Conservation (phyloP, 1,140 invertebrate species). For the Cheumatopsyche charites region DNA sequence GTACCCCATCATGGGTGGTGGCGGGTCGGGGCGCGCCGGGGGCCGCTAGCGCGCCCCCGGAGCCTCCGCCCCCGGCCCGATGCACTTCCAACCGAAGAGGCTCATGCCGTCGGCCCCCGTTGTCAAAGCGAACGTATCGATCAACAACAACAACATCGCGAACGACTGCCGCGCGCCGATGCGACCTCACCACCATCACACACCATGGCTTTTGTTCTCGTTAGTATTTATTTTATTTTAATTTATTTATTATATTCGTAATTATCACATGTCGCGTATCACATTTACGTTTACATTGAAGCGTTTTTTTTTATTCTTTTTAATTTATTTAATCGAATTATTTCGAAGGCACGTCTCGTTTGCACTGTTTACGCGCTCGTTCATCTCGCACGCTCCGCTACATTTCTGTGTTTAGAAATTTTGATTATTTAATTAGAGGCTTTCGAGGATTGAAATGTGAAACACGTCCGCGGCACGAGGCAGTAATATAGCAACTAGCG, state of each 20-base stretch:
- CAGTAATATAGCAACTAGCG: no score
- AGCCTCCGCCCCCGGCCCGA: constrained; percentile 56
- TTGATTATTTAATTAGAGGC: no score
- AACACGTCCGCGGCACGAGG: no score
- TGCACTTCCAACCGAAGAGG: constrained; percentile 48
- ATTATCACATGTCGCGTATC: background rate
- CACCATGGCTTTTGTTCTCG: background rate
- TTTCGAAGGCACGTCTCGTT: background rate
- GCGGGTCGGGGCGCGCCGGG: constrained; percentile 53
- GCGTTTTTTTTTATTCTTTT: no score
- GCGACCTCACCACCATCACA: background rate
- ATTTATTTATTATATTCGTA: background rate
- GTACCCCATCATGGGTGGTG: constrained; percentile 79
- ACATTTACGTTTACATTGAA: background rate
- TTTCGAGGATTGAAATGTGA: no score
- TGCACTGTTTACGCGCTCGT: background rate
- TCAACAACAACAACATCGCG: constrained; percentile 22
- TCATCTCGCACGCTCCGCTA: no score
- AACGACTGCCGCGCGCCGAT: background rate
- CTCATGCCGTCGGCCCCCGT: constrained; percentile 48
- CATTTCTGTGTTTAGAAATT: no score
- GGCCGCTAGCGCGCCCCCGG: constrained; percentile 53
- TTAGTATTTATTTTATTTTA: background rate
- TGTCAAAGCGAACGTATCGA: constrained; percentile 33
- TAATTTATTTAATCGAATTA: no score